These are phyloP conservation scores for Fratercula arctica DNA, from an alignment of 2,797 vertebrate genomes.

Conservation along the genomic window DNA sequence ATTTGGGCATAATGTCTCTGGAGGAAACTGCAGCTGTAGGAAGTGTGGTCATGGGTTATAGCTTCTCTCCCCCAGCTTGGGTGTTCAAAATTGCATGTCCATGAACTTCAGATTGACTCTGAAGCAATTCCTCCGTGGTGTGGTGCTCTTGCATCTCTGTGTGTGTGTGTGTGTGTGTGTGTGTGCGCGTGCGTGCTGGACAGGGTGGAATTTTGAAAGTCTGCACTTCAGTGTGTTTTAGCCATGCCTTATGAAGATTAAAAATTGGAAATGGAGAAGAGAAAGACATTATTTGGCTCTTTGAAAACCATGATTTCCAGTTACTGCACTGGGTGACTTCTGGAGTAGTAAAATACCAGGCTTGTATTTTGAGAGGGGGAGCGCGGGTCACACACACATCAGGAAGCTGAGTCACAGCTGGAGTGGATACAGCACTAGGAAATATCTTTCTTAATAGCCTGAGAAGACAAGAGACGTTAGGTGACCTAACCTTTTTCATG, in stretches of 20 bases:
- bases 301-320: neutral
- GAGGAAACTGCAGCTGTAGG: neutral
- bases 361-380: neutral
- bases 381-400: neutral
- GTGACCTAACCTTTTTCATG: neutral
- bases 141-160: neutral
- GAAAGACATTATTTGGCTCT: neutral
- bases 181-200: neutral
- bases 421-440: neutral
- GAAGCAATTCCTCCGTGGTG: neutral
- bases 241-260: neutral
- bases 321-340: neutral
- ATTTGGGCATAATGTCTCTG: neutral
- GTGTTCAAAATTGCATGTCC: neutral
- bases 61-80: neutral
- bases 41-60: neutral
- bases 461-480: neutral
- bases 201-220: neutral
- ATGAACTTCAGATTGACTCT: neutral
- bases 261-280: neutral
- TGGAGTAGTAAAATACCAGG: neutral
- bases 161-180: neutral
- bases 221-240: neutral
- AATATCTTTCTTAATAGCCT: neutral
- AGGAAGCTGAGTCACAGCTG: slow-evolving; percentile 24